Evolutionary conservation across 2,113 vertebrate genomes (phyloP).

Genomic region (Myrmecophaga tridactyla): DNA sequence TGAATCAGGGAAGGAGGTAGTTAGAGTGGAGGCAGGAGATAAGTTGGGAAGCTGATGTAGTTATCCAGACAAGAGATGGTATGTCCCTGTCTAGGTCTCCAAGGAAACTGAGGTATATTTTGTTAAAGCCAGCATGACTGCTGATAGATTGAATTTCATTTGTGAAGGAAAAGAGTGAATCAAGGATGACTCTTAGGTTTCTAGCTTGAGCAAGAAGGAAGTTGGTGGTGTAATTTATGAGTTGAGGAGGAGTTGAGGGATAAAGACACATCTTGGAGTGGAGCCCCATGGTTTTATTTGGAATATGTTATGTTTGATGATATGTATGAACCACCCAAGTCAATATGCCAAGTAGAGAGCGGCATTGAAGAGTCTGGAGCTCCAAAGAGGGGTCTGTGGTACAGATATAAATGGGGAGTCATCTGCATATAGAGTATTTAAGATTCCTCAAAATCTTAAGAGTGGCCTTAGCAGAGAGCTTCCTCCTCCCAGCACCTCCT

Average conservation of each 20-base stretch:
- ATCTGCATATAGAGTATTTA: neutral
- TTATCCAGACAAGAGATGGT: neutral
- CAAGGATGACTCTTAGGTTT: neutral
- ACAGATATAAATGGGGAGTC: neutral
- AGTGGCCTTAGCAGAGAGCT: neutral
- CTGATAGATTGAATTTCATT: constrained; percentile 11
- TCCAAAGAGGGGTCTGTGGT: neutral
- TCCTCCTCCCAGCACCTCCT: neutral
- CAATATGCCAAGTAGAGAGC: neutral
- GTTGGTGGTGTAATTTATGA: neutral
- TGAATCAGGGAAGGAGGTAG: neutral
- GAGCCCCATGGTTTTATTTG: neutral
- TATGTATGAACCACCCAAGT: neutral
- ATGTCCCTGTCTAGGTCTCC: neutral
- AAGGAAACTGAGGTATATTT: neutral
- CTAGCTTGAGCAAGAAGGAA: neutral
- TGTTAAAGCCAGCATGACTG: neutral
- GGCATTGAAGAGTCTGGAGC: neutral
- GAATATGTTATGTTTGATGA: neutral
- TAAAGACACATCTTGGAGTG: neutral
- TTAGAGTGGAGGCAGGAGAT: neutral
- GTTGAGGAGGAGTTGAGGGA: neutral
- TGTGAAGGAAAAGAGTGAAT: neutral
- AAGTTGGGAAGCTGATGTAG: neutral
- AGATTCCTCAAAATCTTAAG: neutral